Conservation (phyloP, 2,797 vertebrate genomes). For the Vultur gryphus region DNA sequence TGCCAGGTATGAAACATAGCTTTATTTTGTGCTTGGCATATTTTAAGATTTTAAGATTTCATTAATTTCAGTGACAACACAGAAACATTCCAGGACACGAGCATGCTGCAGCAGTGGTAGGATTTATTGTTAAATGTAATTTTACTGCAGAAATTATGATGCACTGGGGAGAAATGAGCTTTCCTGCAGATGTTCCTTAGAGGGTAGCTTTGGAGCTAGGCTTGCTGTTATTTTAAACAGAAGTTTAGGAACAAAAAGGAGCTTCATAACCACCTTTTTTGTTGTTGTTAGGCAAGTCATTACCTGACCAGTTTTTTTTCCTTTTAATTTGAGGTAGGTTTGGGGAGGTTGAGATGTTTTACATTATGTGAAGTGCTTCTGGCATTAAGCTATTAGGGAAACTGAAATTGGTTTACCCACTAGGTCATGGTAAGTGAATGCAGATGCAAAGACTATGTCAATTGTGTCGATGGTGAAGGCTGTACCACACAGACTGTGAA, state of each 20-base stretch:
- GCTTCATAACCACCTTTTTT: conserved; percentile 46
- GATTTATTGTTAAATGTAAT: background rate
- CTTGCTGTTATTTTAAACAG: conserved; percentile 28
- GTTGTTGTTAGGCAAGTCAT: background rate
- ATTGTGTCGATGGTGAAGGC: conserved; percentile 12
- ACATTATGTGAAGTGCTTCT: conserved; percentile 44
- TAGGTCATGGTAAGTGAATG: conserved; percentile 54
- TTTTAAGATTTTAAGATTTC: background rate
- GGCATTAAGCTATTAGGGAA: conserved; percentile 38
- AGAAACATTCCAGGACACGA: background rate
- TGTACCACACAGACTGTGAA: conserved; percentile 65
- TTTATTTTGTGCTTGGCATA: background rate
- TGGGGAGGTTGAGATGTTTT: conserved; percentile 43
- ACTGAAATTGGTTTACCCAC: background rate
- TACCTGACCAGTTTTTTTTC: background rate
- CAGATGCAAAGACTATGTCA: conserved; percentile 53
- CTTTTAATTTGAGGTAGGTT: conserved; percentile 29
- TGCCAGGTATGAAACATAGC: background rate
- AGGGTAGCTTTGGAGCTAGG: background rate
- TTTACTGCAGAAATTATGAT: background rate
- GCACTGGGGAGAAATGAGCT: background rate
- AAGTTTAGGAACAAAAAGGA: conserved; percentile 47
- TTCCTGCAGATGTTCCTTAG: conserved; percentile 6
- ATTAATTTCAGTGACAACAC: background rate
- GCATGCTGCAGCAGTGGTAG: background rate